Evolutionary conservation across 2,113 vertebrate genomes (phyloP).

Genomic region (Collichthys lucidus): DNA sequence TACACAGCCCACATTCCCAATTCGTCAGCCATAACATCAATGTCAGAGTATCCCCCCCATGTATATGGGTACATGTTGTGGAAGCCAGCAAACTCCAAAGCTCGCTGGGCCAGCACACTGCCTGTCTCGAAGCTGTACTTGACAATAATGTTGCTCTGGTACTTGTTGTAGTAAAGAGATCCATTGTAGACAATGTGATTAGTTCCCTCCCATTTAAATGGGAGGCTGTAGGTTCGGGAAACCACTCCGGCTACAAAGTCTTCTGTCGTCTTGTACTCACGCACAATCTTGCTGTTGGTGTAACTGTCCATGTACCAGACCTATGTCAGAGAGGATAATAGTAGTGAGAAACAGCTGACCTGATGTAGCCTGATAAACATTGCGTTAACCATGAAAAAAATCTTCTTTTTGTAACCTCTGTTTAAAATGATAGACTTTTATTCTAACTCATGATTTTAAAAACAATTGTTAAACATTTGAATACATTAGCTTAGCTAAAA

Average conservation of each 20-base stretch:
- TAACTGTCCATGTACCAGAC: slow-evolving; percentile 99
- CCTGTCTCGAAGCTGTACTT: slow-evolving; percentile 96
- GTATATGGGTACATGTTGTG: slow-evolving; percentile 98
- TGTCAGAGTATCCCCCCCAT: slow-evolving; percentile 98
- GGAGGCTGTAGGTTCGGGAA: slow-evolving; percentile 96
- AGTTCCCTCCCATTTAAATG: slow-evolving; percentile 98
- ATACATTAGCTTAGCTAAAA: neutral
- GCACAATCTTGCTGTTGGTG: slow-evolving; percentile 98
- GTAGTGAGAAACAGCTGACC: neutral
- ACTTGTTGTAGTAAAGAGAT: slow-evolving; percentile 98
- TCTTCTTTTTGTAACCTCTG: neutral
- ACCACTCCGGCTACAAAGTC: slow-evolving; percentile 94
- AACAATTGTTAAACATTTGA: neutral
- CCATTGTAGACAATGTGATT: slow-evolving; percentile 98
- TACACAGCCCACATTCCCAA: slow-evolving; percentile 97
- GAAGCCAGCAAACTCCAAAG: slow-evolving; percentile 96
- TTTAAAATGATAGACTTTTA: neutral
- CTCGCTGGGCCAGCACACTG: slow-evolving; percentile 91
- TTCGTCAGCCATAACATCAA: slow-evolving; percentile 98
- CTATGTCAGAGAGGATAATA: slow-evolving; percentile 75
- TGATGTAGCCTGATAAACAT: neutral
- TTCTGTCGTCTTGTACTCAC: slow-evolving; percentile 93
- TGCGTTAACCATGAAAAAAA: neutral
- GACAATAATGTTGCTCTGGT: slow-evolving; percentile 98
- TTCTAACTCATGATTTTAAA: neutral